These are phyloP conservation scores for Bugula neritina DNA, from an alignment of 2,888 invertebrate genomes.

Conservation along the genomic window DNA sequence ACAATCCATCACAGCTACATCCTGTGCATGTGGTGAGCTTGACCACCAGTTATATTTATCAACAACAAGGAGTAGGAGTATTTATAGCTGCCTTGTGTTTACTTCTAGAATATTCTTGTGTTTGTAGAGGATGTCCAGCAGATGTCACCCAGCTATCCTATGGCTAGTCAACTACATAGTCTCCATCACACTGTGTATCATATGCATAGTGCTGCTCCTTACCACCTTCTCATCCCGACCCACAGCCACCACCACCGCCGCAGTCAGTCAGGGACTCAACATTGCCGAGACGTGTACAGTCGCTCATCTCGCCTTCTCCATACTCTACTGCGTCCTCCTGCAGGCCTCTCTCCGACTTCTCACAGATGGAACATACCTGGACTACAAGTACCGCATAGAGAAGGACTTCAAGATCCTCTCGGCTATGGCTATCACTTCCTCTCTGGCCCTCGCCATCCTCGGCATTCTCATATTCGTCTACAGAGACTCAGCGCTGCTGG, in stretches of 20 bases:
- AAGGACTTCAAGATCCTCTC: slow-evolving; percentile 22
- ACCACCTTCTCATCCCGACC: slow-evolving; percentile 20
- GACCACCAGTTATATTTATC: too few relatives aligned
- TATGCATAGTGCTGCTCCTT: neutral
- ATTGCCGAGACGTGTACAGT: neutral
- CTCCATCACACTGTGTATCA: neutral
- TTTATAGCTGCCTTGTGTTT: too few relatives aligned
- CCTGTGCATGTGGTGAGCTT: too few relatives aligned
- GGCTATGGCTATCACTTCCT: neutral
- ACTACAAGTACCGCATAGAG: neutral
- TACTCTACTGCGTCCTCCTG: neutral
- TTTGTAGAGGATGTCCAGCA: neutral
- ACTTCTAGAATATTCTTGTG: too few relatives aligned
- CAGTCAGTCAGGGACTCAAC: neutral
- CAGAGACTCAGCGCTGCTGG: neutral
- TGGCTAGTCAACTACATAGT: neutral
- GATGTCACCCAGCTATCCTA: neutral
- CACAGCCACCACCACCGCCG: neutral
- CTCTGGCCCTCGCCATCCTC: neutral
- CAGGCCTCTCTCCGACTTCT: neutral
- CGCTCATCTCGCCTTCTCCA: slow-evolving; percentile 1
- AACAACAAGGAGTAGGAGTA: too few relatives aligned
- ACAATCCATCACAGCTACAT: too few relatives aligned
- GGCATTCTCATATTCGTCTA: neutral
- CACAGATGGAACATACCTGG: neutral